Percentiles rank a stretch among this genome's conserved stretches.
These are phyloP conservation scores for Setipinna tenuifilis DNA, from an alignment of 2,797 vertebrate species.

Conservation along the genomic window DNA sequence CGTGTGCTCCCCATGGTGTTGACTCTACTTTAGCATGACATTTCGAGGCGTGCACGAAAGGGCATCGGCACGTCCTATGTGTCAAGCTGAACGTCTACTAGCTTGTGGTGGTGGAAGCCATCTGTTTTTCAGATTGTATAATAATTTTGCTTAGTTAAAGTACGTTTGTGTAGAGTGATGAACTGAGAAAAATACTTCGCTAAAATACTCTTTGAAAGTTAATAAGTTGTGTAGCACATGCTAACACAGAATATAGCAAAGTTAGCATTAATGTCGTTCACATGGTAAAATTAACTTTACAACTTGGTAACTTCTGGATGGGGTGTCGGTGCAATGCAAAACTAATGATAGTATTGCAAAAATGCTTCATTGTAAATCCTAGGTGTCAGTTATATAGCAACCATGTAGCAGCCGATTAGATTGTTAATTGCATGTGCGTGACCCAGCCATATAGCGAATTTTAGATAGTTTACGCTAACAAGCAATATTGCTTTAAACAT, in stretches of 20 bases:
- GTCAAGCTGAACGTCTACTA: not conserved
- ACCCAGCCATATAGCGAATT: not conserved
- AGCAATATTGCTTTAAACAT: no score
- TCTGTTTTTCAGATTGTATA: not conserved
- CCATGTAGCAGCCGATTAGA: not conserved
- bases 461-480: not conserved
- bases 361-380: no score
- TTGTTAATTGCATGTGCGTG: not conserved
- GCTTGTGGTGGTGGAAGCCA: not conserved
- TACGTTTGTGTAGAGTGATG: not conserved
- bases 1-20: not conserved
- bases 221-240: not conserved
- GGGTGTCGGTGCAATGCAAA: not conserved
- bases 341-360: not conserved
- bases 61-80: not conserved
- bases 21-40: not conserved
- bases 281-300: not conserved
- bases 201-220: not conserved
- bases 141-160: not conserved
- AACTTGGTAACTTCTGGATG: not conserved
- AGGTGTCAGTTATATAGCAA: not conserved
- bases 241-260: not conserved
- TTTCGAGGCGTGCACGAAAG: slow-evolving; percentile 3
- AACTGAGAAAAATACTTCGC: not conserved
- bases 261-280: not conserved